Evolutionary conservation across 1,140 invertebrate genomes (phyloP).

Genomic region (Drosophila cardini): DNA sequence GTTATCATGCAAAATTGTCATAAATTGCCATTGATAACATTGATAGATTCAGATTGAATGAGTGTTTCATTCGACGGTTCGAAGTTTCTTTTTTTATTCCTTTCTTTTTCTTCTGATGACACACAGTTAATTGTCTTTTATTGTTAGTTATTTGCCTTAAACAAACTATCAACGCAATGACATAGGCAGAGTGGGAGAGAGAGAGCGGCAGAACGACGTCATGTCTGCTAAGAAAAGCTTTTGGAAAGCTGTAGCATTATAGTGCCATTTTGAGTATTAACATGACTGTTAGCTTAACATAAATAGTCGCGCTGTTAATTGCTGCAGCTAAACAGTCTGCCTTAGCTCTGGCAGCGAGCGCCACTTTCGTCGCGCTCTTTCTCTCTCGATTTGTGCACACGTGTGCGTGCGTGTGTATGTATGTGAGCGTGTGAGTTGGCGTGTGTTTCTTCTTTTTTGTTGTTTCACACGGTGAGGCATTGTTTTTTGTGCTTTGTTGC

Average conservation of each 20-base stretch:
- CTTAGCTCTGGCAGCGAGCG: constrained; percentile 6
- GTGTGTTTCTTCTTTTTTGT: constrained; percentile 26
- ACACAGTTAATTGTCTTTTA: constrained; percentile 30
- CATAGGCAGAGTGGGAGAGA: neutral
- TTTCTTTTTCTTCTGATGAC: constrained; percentile 24
- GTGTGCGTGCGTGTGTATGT: constrained; percentile 13
- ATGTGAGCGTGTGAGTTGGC: constrained; percentile 10
- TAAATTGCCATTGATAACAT: constrained; percentile 29
- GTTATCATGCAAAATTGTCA: constrained; percentile 39
- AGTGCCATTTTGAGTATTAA: constrained; percentile 39
- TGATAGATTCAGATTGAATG: constrained; percentile 3
- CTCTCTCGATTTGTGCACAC: constrained; percentile 11
- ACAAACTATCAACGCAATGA: constrained; percentile 4
- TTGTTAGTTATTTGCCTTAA: constrained; percentile 28
- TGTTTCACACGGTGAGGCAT: constrained; percentile 32
- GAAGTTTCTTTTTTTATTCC: constrained; percentile 14
- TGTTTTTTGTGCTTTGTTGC: constrained; percentile 44
- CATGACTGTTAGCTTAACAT: constrained; percentile 18
- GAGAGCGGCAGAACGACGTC: neutral
- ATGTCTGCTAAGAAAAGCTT: constrained; percentile 17
- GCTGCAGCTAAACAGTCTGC: constrained; percentile 4
- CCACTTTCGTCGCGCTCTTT: constrained; percentile 16
- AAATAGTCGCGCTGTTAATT: neutral
- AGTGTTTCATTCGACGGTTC: neutral
- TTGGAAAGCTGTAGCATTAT: constrained; percentile 8